Evolutionary conservation across 2,113 vertebrate genomes (phyloP).

Genomic region (Vulpes vulpes): DNA sequence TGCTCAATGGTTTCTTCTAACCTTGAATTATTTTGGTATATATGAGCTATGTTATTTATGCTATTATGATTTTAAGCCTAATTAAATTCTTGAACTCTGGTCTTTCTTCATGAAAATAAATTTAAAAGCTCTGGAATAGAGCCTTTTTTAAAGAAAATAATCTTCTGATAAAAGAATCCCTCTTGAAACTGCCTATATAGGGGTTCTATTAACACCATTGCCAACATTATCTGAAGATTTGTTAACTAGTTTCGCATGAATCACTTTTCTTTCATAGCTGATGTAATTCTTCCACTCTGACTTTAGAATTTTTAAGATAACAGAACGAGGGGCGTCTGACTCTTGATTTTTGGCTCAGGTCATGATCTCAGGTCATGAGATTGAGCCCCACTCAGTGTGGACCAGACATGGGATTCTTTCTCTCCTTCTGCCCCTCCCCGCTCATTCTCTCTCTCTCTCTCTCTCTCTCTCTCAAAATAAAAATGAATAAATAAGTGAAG

Average conservation of each 20-base stretch:
- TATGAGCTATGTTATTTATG: not conserved
- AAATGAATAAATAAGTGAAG: not conserved
- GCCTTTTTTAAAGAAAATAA: not conserved
- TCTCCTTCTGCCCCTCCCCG: not conserved
- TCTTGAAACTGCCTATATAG: not conserved
- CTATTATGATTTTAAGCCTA: not conserved
- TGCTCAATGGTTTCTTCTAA: not conserved
- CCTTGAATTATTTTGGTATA: not conserved
- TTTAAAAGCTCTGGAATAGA: not conserved
- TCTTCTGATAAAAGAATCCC: slow-evolving; percentile 21
- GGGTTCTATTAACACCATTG: not conserved
- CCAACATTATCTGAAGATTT: slow-evolving; percentile 2
- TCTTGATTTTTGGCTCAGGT: not conserved
- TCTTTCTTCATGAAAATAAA: slow-evolving; percentile 27
- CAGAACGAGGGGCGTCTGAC: not conserved
- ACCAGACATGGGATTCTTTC: not conserved
- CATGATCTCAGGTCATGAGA: not conserved
- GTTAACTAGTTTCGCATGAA: slow-evolving; percentile 23
- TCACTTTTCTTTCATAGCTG: not conserved
- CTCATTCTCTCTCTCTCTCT: too few species aligned
- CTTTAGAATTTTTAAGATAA: slow-evolving; percentile 5
- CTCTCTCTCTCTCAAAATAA: not conserved
- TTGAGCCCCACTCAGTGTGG: not conserved
- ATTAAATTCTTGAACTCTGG: slow-evolving; percentile 35
- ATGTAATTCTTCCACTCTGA: slow-evolving; percentile 41